Evolutionary conservation across 2,113 vertebrate genomes (phyloP).

Genomic region (Phyllopteryx taeniolatus): DNA sequence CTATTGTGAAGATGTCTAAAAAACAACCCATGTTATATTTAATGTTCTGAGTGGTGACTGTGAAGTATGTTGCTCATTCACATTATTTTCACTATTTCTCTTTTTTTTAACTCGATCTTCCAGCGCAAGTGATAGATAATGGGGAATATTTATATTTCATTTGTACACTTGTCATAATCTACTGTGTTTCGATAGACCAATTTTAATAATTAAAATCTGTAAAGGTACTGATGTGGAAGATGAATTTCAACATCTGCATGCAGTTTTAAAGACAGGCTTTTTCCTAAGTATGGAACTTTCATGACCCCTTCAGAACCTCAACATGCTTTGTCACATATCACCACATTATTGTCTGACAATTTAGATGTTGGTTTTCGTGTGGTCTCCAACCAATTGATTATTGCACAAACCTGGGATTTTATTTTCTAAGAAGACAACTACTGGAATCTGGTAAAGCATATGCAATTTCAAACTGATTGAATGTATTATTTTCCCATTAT

Average conservation of each 20-base stretch:
- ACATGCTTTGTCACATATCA: not conserved
- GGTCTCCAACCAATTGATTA: not conserved
- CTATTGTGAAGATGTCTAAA: slow-evolving; percentile 71
- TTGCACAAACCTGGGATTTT: no score
- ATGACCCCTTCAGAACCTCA: no score
- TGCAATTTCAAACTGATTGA: no score
- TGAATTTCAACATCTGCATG: slow-evolving; percentile 2
- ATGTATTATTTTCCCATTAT: no score
- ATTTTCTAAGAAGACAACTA: no score
- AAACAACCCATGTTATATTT: slow-evolving; percentile 61
- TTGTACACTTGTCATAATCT: slow-evolving; percentile 81
- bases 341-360: not conserved
- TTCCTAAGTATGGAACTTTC: no score
- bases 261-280: not conserved
- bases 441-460: no score
- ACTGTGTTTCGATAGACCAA: slow-evolving; percentile 79
- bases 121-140: slow-evolving; percentile 66
- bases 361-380: not conserved
- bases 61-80: slow-evolving; percentile 73
- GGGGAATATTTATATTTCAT: slow-evolving; percentile 75
- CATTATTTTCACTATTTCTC: slow-evolving; percentile 55
- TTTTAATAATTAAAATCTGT: slow-evolving; percentile 81
- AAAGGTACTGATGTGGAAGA: slow-evolving; percentile 54
- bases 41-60: slow-evolving; percentile 74
- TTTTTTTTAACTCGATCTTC: slow-evolving; percentile 73